Evolutionary conservation across 1,140 invertebrate genomes (phyloP).

Genomic region (Drosophila persimilis): DNA sequence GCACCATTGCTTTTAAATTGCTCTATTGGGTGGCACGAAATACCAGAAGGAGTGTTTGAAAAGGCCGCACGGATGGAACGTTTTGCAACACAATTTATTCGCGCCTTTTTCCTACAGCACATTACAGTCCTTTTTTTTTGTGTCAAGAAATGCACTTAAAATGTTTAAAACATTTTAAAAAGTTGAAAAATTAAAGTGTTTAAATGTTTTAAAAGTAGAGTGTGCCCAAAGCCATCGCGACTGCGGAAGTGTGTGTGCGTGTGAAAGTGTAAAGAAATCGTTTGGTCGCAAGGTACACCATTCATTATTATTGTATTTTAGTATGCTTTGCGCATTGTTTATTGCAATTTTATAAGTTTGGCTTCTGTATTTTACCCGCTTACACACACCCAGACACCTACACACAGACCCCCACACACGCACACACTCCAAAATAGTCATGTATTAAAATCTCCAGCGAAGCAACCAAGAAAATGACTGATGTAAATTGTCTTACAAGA

Average conservation of each 20-base stretch:
- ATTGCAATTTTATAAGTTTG: constrained; percentile 70
- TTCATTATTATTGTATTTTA: constrained; percentile 48
- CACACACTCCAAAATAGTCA: constrained; percentile 50
- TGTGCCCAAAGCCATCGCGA: constrained; percentile 18
- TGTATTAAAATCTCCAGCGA: constrained; percentile 38
- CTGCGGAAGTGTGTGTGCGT: constrained; percentile 63
- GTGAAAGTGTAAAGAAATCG: constrained; percentile 44
- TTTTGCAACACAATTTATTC: constrained; percentile 26
- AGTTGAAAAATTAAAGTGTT: constrained; percentile 12
- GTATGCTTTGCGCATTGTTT: constrained; percentile 47
- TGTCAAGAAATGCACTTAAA: constrained; percentile 14
- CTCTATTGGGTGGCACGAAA: neutral
- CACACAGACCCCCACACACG: constrained; percentile 31
- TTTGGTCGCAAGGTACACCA: constrained; percentile 54
- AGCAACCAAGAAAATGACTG: constrained; percentile 65
- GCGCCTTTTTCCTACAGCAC: constrained; percentile 52
- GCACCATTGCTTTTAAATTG: no score
- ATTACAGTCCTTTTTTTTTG: constrained; percentile 36
- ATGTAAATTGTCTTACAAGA: constrained; percentile 80
- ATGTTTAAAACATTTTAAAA: constrained; percentile 1
- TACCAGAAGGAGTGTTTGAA: constrained; percentile 12
- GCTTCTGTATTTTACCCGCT: constrained; percentile 64
- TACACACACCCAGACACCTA: constrained; percentile 42
- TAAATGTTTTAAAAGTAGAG: neutral
- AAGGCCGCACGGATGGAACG: no score